phyloP scores from a whole-genome alignment of 2,797 vertebrate species.

The Oreochromis mossambicus region DNA sequence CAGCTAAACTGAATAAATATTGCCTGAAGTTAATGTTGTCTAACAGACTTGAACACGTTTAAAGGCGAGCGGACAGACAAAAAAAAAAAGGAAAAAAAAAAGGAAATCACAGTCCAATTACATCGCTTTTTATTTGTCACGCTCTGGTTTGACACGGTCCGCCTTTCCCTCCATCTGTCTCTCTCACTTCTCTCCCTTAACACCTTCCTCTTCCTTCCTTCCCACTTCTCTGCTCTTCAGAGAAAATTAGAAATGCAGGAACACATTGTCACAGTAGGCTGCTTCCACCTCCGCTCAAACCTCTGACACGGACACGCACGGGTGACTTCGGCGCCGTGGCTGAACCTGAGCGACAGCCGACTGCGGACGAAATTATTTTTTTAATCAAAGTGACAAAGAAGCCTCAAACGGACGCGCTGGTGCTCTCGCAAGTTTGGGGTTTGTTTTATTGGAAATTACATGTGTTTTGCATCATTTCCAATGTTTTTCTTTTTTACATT shows the following conservation, averaged over 20 bases:
- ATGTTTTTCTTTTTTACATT: not conserved
- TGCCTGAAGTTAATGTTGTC: slow-evolving; percentile 49
- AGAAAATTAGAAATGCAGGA: slow-evolving; percentile 65
- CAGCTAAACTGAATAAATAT: slow-evolving; percentile 40
- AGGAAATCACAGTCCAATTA: slow-evolving; percentile 53
- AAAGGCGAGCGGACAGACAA: slow-evolving; percentile 8
- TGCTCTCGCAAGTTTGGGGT: not conserved
- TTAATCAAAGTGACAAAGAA: not conserved
- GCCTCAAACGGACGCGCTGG: not conserved
- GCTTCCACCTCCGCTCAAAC: slow-evolving; percentile 61
- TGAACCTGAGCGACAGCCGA: not conserved
- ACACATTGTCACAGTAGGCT: slow-evolving; percentile 66
- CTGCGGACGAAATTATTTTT: not conserved
- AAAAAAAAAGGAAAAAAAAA: not conserved
- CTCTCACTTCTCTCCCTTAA: slow-evolving; percentile 57
- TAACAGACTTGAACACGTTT: slow-evolving; percentile 18
- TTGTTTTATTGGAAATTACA: not conserved
- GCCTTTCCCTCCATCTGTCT: slow-evolving; percentile 53
- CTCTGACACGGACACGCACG: slow-evolving; percentile 44
- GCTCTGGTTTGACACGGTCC: slow-evolving; percentile 17
- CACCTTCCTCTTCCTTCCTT: slow-evolving; percentile 57
- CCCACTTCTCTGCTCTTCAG: slow-evolving; percentile 40
- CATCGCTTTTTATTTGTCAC: slow-evolving; percentile 28
- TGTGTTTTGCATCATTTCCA: not conserved
- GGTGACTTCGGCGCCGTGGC: not conserved